Base-by-base conservation (phyloP, 2,113 vertebrate species). In the Bujurquina vittata region DNA sequence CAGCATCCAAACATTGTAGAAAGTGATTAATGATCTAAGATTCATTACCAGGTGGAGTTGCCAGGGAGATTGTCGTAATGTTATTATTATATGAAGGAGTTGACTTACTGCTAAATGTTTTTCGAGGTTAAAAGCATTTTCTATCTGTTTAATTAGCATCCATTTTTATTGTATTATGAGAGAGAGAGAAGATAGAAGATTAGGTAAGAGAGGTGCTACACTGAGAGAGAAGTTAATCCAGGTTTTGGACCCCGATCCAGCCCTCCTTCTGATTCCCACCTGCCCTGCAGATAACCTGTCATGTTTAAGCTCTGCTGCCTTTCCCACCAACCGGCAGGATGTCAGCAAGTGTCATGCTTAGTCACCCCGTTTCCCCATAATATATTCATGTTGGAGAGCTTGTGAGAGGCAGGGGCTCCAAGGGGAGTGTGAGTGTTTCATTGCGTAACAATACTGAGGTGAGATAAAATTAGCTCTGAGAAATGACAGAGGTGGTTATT, bases 401-500 rank as follows among this genome's bases (percentile, higher is more conserved):
- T 11, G 60, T 84, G 84, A 84, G 87, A 76, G 81, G 79, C 83
- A 22, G 65, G 60, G 85, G 84, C 87, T 88, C 54, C 61, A 83
- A 81, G 84, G 88, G 69, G 61, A 60, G 67, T 55, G 75, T 56
- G 86, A 87, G 85, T 62, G 77, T 80, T 75, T 84, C 76, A 83
- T 94, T 94, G 89, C 79, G 73, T 94, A 95, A 94, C 87, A 85
- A 77, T 56, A 69, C 90, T 74, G 87, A 93, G 90, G 91, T 93
- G 84, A 54, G 77, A 88, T 93, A 92, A 92, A 95, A 90, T 94
- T 92, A 94, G 89, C 90, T 83, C 37, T 3, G 62, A 67, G 74
- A 80, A 76, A 83, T 88, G 92, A 94, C 87, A 94, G 92, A 84
- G 91, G 84, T 85, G 80, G 83, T 93, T 95, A 92, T 92, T 93